These are phyloP conservation scores for Zapornia atra DNA, from an alignment of 2,113 vertebrate species.

Conservation along the genomic window DNA sequence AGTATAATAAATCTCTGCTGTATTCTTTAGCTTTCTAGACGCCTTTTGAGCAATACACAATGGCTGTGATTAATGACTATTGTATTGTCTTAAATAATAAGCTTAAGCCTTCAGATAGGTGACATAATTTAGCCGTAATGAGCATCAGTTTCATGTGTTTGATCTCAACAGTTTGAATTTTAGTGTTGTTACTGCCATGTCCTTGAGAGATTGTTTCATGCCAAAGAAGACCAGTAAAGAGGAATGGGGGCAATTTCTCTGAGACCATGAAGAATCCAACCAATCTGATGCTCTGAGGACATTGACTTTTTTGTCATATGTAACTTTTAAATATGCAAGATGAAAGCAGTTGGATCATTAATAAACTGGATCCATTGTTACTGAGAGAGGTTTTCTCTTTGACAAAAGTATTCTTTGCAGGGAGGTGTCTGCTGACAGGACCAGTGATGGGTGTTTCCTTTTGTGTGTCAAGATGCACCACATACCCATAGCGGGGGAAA, in stretches of 20 bases:
- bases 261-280: conserved; percentile 15
- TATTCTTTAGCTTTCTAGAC: neutral
- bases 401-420: neutral
- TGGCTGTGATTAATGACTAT: conserved; percentile 53
- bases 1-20: conserved; percentile 11
- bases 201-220: conserved; percentile 47
- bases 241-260: neutral
- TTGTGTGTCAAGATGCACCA: neutral
- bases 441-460: neutral
- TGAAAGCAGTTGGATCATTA: neutral
- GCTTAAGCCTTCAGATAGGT: conserved; percentile 27
- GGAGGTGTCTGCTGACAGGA: neutral
- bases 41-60: neutral
- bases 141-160: conserved; percentile 15
- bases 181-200: neutral
- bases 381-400: neutral
- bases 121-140: conserved; percentile 35
- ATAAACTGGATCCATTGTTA: neutral
- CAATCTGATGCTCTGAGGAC: neutral
- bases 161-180: conserved; percentile 43
- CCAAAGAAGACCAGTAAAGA: neutral
- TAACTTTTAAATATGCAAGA: neutral
- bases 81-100: conserved; percentile 57
- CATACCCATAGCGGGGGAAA: neutral
- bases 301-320: neutral